A percentile compares a stretch with the other conserved stretches of the same genome.
These are phyloP conservation scores for Erpobdella octoculata DNA, from an alignment of 2,888 invertebrate species.

Conservation along the genomic window DNA sequence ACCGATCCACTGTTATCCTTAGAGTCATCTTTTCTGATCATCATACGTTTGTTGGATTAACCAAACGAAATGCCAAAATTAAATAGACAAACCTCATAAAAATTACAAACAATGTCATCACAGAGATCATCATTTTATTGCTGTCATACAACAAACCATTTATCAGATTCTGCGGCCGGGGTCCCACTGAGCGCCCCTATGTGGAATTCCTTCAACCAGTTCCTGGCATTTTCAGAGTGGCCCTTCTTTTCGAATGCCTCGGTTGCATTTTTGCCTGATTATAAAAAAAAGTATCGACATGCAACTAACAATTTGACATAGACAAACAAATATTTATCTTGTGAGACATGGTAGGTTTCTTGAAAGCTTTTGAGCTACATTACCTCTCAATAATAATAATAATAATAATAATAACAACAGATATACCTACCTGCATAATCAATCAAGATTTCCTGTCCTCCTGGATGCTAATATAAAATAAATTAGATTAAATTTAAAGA, in stretches of 20 bases:
- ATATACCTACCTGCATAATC: slow-evolving; percentile 35
- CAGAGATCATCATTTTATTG: background rate
- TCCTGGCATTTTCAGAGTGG: slow-evolving; percentile 91
- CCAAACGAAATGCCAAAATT: background rate
- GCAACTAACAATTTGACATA: background rate
- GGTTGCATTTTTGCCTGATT: slow-evolving; percentile 66
- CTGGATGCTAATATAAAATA: slow-evolving; percentile 37
- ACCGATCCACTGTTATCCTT: no score
- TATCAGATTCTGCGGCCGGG: background rate
- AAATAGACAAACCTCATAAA: background rate
- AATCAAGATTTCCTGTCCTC: slow-evolving; percentile 38
- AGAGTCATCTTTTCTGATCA: no score
- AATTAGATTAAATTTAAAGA: slow-evolving; percentile 13
- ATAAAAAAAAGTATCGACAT: background rate
- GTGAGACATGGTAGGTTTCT: background rate
- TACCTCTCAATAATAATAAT: no score
- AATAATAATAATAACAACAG: background rate
- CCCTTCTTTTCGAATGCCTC: slow-evolving; percentile 98
- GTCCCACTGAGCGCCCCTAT: slow-evolving; percentile 59
- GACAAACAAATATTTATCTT: background rate
- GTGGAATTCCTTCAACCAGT: slow-evolving; percentile 82
- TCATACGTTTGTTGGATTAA: no score
- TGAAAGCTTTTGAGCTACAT: no score
- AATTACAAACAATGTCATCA: background rate
- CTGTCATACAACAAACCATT: background rate